Evolutionary conservation across 2,888 invertebrate species (phyloP), one percentile per base, ranked within the genome.

Genomic region (Euzetes globulus): DNA sequence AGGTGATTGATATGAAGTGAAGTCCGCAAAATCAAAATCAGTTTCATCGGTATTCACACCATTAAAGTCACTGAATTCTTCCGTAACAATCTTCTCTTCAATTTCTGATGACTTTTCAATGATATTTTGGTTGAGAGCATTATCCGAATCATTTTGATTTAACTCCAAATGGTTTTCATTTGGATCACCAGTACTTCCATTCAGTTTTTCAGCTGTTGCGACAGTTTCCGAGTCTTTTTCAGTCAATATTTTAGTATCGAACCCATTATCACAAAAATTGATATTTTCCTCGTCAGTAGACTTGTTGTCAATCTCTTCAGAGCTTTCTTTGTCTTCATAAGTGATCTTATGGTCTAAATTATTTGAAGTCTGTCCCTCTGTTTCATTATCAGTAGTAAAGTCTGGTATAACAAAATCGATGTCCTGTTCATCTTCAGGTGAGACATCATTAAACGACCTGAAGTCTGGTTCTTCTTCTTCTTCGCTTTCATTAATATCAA

Each of bases 11-110:
- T 45, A 70, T 70, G 70, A 70, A 22, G 70, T 41, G 27, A 70
- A 70, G 47, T 70, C 70, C 15, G 70, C 70, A 25, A 70, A 70
- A 22, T 70, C 68, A 11, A 11, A 37, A 11, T 68, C 70, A 47
- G 45, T 70, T 3, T 70, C 70, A 22, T 70, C 70, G 11, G 22
- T 27, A 25, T 68, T 22, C 37, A 45, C 13, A 22, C 47, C n/a
- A 15, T 70, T n/a, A 70, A 25, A 47, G 25, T 47, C 25, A 70
- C 6, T 47, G 19, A 19, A 11, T 22, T 65, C 65, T 37, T 65
- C 65, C 4, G 7, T 19, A 52, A 6, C 17, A 11, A 15, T 37
- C 17, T 17, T 37, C 22, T 37, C 37, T 37, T 13, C 4, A 25
- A 27, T 58, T 7, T n/a, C 33, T 33, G 13, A 17, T 58, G n/a